Conservation (phyloP, 2,113 vertebrate species). For the Marmota monax region DNA sequence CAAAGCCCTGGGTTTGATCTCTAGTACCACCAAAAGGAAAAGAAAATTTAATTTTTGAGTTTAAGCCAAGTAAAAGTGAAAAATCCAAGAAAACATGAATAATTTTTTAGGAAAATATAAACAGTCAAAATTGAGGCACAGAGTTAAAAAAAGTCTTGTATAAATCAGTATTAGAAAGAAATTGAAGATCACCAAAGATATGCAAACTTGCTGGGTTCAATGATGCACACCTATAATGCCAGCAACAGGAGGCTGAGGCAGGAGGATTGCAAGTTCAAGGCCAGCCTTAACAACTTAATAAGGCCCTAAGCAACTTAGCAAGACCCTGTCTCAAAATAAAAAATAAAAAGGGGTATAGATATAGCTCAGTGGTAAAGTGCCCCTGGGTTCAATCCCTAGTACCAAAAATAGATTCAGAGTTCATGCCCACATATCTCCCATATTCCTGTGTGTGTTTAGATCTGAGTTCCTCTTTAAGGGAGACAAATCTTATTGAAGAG, state of each 20-base stretch:
- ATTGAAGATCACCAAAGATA: neutral
- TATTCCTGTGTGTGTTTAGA: neutral
- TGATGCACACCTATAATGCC: no score
- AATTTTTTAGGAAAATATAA: conserved; percentile 8
- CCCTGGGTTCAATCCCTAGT: no score
- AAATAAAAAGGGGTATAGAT: no score
- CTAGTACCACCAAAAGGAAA: neutral
- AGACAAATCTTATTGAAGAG: conserved; percentile 12
- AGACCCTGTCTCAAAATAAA: no score
- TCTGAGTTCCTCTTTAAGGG: conserved; percentile 14
- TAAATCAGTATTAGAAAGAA: conserved; percentile 32
- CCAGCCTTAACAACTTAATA: no score
- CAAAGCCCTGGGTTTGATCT: neutral
- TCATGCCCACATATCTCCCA: neutral
- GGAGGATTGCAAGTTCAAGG: no score
- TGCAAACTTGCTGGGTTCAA: no score
- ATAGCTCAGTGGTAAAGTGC: no score
- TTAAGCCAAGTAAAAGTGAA: neutral
- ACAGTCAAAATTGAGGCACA: neutral
- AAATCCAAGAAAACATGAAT: neutral
- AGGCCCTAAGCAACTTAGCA: no score
- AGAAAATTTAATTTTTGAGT: neutral
- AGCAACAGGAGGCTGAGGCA: no score
- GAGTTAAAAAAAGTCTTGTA: neutral
- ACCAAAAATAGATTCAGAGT: neutral